Evolutionary conservation across 2,113 vertebrate genomes (phyloP).

Genomic region (Canis aureus): DNA sequence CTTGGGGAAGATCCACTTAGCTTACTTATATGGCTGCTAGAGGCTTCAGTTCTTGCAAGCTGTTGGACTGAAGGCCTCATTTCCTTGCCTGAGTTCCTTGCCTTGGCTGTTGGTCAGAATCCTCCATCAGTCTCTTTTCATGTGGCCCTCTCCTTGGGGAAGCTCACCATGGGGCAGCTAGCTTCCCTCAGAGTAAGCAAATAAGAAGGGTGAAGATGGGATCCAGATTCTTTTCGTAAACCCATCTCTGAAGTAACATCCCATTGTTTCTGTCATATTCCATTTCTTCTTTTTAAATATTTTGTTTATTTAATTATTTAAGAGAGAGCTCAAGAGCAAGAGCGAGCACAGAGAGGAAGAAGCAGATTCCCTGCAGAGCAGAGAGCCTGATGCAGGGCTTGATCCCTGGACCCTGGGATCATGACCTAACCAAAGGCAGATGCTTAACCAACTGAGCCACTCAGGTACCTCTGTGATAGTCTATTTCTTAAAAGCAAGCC

Average conservation of each 20-base stretch:
- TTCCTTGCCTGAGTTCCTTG: neutral
- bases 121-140: neutral
- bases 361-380: neutral
- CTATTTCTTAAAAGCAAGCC: slow-evolving; percentile 6
- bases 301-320: neutral
- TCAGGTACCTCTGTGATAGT: neutral
- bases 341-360: neutral
- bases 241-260: neutral
- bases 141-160: neutral
- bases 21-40: neutral
- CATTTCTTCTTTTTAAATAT: neutral
- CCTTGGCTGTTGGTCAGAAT: neutral
- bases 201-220: neutral
- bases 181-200: neutral
- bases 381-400: neutral
- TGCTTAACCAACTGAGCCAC: neutral
- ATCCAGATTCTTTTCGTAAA: neutral
- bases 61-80: neutral
- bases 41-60: neutral
- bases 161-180: neutral
- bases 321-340: neutral
- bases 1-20: neutral
- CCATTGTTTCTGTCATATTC: neutral
- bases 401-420: neutral
- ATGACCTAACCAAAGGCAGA: neutral